Percentiles rank a stretch among this genome's conserved stretches.
These are phyloP conservation scores for Stenotaenia linearis DNA, from an alignment of 2,888 invertebrate species.

Conservation along the genomic window DNA sequence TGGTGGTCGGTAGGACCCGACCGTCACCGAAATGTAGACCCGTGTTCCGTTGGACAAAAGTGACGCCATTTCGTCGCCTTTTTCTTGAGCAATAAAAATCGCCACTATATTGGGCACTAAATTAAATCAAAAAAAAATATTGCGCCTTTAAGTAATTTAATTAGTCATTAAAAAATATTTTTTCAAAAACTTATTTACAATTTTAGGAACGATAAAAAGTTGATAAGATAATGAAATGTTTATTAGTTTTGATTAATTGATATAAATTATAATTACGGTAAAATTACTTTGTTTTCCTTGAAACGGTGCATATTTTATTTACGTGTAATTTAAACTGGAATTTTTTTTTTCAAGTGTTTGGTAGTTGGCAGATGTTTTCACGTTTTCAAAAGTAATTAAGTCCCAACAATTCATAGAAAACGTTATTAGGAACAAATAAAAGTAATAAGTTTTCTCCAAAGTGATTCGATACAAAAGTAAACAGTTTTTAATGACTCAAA, in stretches of 20 bases:
- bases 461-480: background rate
- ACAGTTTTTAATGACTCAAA: background rate
- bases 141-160: background rate
- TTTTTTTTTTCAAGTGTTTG: background rate
- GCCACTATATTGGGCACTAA: constrained; percentile 67
- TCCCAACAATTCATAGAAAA: background rate
- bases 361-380: background rate
- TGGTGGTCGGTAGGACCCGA: constrained; percentile 58
- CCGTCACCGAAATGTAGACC: constrained; percentile 63
- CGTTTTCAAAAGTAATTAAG: background rate
- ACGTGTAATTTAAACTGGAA: background rate
- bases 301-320: background rate
- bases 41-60: constrained; percentile 62
- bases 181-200: too few species aligned
- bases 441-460: background rate
- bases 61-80: constrained; percentile 66
- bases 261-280: background rate
- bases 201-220: too few species aligned
- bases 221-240: background rate
- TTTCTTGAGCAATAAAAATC: constrained; percentile 71
- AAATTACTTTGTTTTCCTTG: background rate
- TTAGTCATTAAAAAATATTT: too few species aligned
- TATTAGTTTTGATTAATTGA: background rate
- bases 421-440: background rate
- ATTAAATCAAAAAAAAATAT: constrained; percentile 40